phyloP scores from a whole-genome alignment of 2,797 vertebrate genomes.

The Chrosomus eos region DNA sequence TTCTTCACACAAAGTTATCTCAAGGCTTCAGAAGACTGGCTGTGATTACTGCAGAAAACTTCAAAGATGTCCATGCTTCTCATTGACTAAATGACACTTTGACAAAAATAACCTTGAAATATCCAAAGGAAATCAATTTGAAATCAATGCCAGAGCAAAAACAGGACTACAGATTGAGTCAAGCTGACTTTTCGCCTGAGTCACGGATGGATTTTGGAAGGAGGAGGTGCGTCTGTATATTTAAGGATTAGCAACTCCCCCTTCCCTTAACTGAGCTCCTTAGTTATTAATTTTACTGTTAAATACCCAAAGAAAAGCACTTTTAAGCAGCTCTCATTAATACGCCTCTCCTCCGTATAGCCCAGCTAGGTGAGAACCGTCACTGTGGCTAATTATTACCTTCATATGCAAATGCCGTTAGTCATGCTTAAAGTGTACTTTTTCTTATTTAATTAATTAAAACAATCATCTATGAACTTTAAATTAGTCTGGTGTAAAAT shows the following conservation, averaged over 20 bases:
- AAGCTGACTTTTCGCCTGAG: conserved; percentile 29
- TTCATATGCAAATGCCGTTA: conserved; percentile 74
- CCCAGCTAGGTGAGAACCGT: conserved; percentile 60
- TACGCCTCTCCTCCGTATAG: conserved; percentile 56
- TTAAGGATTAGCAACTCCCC: conserved; percentile 66
- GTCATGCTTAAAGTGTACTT: conserved; percentile 77
- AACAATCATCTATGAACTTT: conserved; percentile 88
- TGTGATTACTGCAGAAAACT: not conserved
- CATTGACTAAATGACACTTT: not conserved
- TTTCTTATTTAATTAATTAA: conserved; percentile 85
- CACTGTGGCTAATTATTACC: conserved; percentile 70
- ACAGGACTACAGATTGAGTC: conserved; percentile 29
- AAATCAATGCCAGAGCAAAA: conserved; percentile 44
- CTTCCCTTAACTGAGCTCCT: conserved; percentile 74
- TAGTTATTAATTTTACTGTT: conserved; percentile 81
- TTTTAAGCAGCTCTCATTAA: conserved; percentile 76
- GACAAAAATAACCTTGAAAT: conserved; percentile 45
- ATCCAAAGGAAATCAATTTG: conserved; percentile 51
- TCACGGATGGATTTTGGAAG: conserved; percentile 47
- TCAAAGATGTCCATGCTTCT: not conserved
- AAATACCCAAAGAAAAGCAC: conserved; percentile 76
- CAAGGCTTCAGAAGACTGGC: not conserved
- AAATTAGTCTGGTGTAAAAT: conserved; percentile 95
- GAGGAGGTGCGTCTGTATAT: conserved; percentile 60
- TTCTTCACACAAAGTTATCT: not conserved